These are phyloP conservation scores for Symphodus melops DNA, from an alignment of 2,113 vertebrate species.

Conservation along the genomic window DNA sequence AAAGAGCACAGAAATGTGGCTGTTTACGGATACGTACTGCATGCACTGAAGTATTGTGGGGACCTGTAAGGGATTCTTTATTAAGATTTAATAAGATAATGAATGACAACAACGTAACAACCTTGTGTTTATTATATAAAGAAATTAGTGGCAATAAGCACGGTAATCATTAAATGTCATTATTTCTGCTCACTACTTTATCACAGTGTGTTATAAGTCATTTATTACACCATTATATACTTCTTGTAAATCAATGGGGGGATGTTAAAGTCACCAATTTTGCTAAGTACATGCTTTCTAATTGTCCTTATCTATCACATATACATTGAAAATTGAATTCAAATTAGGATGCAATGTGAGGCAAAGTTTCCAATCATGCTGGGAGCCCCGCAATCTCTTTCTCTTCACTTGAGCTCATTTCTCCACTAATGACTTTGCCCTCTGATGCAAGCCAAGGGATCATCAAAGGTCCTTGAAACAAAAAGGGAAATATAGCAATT, in stretches of 20 bases:
- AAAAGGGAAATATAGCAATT: conserved; percentile 86
- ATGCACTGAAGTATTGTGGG: background rate
- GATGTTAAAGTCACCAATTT: conserved; percentile 35
- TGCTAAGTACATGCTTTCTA: conserved; percentile 67
- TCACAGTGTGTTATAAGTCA: background rate
- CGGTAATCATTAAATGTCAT: background rate
- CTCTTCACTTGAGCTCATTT: conserved; percentile 85
- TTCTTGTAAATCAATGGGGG: conserved; percentile 12
- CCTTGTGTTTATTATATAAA: no score
- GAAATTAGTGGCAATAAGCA: background rate
- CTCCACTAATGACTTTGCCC: conserved; percentile 85
- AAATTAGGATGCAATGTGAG: conserved; percentile 81
- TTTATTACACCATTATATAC: conserved; percentile 24
- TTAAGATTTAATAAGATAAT: background rate
- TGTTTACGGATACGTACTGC: background rate
- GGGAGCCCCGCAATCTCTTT: conserved; percentile 81
- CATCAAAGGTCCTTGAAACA: conserved; percentile 86
- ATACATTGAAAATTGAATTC: conserved; percentile 79
- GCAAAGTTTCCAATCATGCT: conserved; percentile 84
- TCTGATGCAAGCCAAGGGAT: conserved; percentile 86
- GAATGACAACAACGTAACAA: background rate
- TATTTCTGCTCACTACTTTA: background rate
- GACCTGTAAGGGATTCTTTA: background rate
- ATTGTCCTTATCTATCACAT: conserved; percentile 75
- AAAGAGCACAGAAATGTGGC: background rate